Conservation (phyloP, 1,140 invertebrate species). For the Magallana angulata region DNA sequence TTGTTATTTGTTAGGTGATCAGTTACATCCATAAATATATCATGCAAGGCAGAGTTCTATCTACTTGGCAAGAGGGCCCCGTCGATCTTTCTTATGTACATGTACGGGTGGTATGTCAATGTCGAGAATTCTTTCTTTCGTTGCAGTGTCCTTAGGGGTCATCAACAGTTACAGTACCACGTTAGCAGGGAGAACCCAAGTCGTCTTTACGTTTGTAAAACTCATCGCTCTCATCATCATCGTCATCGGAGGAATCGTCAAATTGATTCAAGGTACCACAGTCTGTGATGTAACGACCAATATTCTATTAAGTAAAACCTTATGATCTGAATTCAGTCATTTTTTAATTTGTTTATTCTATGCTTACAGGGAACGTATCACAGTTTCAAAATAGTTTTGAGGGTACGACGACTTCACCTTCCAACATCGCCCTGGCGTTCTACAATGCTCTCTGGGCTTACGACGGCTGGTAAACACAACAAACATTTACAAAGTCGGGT, state of each 20-base stretch:
- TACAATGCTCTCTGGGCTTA: constrained; percentile 82
- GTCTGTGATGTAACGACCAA: not conserved
- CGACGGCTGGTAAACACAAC: constrained; percentile 79
- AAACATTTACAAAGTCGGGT: too few relatives aligned
- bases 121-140: not conserved
- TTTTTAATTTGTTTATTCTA: not conserved
- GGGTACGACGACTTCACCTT: constrained; percentile 72
- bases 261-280: constrained; percentile 84
- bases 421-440: constrained; percentile 80
- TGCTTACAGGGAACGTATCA: constrained; percentile 72
- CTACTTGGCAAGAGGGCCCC: too few relatives aligned
- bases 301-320: too few relatives aligned
- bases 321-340: too few relatives aligned
- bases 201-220: constrained; percentile 94
- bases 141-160: constrained; percentile 84
- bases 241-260: constrained; percentile 88
- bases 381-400: constrained; percentile 80
- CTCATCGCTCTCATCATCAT: constrained; percentile 89
- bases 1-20: too few relatives aligned
- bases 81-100: too few relatives aligned
- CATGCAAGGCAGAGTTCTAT: too few relatives aligned
- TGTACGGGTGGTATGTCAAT: not conserved
- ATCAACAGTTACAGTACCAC: constrained; percentile 87
- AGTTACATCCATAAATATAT: too few relatives aligned
- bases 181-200: constrained; percentile 90